Conservation (phyloP, 2,888 invertebrate species). For the Orchestes rusci region DNA sequence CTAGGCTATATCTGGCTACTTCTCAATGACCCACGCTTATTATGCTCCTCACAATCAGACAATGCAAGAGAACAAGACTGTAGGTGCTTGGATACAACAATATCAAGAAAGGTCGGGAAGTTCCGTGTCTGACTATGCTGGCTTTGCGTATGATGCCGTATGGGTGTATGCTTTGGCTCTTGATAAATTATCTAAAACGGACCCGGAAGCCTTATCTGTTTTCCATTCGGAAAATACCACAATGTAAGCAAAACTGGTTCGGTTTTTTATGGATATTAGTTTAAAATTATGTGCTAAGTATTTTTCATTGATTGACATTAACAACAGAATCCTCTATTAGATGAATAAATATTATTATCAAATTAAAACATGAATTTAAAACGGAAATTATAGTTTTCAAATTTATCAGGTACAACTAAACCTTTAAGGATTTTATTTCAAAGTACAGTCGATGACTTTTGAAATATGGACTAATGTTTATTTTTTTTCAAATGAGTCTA, state of each 20-base stretch:
- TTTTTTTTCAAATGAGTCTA: too few species aligned
- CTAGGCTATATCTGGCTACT: slow-evolving; percentile 65
- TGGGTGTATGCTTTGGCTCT: slow-evolving; percentile 72
- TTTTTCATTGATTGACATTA: too few species aligned
- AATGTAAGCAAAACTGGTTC: slow-evolving; percentile 38
- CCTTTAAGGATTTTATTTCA: too few species aligned
- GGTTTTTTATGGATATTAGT: background rate
- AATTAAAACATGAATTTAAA: too few species aligned
- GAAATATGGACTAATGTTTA: too few species aligned
- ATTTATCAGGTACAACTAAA: too few species aligned
- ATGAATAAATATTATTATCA: too few species aligned
- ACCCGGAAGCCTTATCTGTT: slow-evolving; percentile 51
- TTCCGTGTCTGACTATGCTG: slow-evolving; percentile 55
- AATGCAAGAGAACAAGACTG: slow-evolving; percentile 60
- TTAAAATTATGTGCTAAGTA: too few species aligned
- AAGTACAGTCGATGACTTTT: too few species aligned
- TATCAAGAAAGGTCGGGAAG: slow-evolving; percentile 38
- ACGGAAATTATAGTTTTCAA: too few species aligned
- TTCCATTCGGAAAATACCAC: slow-evolving; percentile 50
- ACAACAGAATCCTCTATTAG: too few species aligned
- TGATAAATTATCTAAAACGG: slow-evolving; percentile 54
- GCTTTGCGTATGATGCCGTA: slow-evolving; percentile 74
- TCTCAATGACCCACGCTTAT: slow-evolving; percentile 61
- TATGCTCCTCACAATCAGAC: slow-evolving; percentile 54
- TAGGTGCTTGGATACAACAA: slow-evolving; percentile 53